These are phyloP conservation scores for Apotomis capreana DNA, from an alignment of 2,888 invertebrate species.

Conservation along the genomic window DNA sequence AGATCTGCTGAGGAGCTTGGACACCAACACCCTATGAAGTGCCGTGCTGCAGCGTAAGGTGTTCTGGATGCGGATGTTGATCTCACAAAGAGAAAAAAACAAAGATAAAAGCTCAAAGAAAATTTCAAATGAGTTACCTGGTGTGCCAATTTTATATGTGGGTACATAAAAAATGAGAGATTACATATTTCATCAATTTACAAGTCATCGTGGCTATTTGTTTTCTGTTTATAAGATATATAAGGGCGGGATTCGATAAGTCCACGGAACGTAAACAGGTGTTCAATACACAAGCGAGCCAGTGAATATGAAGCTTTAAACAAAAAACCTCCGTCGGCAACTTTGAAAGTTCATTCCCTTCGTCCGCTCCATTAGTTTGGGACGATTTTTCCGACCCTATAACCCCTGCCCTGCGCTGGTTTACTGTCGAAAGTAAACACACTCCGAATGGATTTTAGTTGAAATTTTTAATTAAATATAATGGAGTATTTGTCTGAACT, in stretches of 20 bases:
- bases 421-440: slow-evolving; percentile 65
- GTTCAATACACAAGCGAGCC: slow-evolving; percentile 40
- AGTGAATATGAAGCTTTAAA: slow-evolving; percentile 41
- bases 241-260: neutral
- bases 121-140: too few species aligned
- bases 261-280: slow-evolving; percentile 11
- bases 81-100: too few species aligned
- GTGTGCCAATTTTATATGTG: too few species aligned
- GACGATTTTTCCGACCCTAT: slow-evolving; percentile 65
- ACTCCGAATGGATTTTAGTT: slow-evolving; percentile 49
- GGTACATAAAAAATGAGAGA: too few species aligned
- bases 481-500: neutral
- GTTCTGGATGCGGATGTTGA: too few species aligned
- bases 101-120: too few species aligned
- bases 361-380: slow-evolving; percentile 73
- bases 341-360: slow-evolving; percentile 71
- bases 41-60: too few species aligned
- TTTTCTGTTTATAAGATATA: neutral
- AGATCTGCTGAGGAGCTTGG: too few species aligned
- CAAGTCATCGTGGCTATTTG: neutral
- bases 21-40: too few species aligned
- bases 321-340: slow-evolving; percentile 51
- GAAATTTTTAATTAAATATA: neutral
- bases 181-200: too few species aligned
- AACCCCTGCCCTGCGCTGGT: slow-evolving; percentile 58